Conservation (phyloP, 2,113 vertebrate species). For the Nerophis ophidion region DNA sequence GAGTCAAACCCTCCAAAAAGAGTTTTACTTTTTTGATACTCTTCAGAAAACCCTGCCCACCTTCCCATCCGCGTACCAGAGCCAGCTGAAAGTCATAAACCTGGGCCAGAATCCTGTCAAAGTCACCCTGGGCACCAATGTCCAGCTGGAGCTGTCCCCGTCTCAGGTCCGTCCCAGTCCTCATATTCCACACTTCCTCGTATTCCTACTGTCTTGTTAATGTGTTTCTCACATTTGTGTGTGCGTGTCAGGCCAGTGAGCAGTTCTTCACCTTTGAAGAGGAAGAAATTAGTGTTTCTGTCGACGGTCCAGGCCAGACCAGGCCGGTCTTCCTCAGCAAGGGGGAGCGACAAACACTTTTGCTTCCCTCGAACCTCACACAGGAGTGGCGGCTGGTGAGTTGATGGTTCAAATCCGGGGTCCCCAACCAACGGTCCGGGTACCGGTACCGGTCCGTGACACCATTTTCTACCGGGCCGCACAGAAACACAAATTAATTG, state of each 20-base stretch:
- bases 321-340: accelerated
- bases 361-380: slow-evolving; percentile 2
- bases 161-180: slow-evolving; percentile 42
- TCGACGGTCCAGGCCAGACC: accelerated
- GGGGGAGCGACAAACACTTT: slow-evolving; percentile 64
- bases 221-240: not conserved
- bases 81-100: slow-evolving; percentile 84
- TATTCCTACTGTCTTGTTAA: not conserved
- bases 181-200: not conserved
- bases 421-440: too few species aligned
- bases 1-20: too few species aligned
- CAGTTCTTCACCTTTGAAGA: slow-evolving; percentile 56
- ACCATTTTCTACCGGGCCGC: too few species aligned
- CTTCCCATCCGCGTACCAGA: slow-evolving; percentile 72
- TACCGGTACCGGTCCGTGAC: too few species aligned
- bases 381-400: slow-evolving; percentile 53
- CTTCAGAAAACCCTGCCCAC: slow-evolving; percentile 81
- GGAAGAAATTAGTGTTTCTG: slow-evolving; percentile 14
- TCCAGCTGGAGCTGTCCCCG: slow-evolving; percentile 15
- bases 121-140: slow-evolving; percentile 27
- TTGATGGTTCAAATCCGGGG: not conserved
- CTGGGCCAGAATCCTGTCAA: slow-evolving; percentile 46
- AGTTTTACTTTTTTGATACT: not conserved
- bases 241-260: slow-evolving; percentile 59
- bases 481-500: too few species aligned